phyloP scores from a whole-genome alignment of 1,140 invertebrate genomes.

The Diabrotica undecimpunctata region DNA sequence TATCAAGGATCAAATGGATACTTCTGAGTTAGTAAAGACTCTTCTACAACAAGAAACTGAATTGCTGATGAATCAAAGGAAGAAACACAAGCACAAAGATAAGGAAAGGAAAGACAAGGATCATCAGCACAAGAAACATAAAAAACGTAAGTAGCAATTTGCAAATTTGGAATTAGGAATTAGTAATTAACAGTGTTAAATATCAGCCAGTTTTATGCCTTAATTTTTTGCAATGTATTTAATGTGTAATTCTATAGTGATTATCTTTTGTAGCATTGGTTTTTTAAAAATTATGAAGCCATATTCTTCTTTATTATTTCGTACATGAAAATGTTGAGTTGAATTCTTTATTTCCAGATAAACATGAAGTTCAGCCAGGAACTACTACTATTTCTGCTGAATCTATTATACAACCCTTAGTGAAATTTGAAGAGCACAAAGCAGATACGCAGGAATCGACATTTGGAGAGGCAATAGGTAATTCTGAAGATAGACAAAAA shows the following conservation, averaged over 20 bases:
- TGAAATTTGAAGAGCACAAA: background rate
- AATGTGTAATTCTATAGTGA: no score
- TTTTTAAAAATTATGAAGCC: no score
- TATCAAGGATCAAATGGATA: conserved; percentile 24
- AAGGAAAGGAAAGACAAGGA: conserved; percentile 18
- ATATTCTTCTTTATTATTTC: background rate
- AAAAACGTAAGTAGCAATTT: conserved; percentile 26
- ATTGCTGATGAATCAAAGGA: conserved; percentile 33
- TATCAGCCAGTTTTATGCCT: no score
- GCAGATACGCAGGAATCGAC: background rate
- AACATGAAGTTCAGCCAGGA: background rate
- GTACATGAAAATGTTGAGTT: background rate
- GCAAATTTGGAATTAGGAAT: no score
- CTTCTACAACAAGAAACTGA: conserved; percentile 33
- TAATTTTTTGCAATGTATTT: no score
- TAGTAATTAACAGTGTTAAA: no score
- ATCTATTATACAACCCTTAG: background rate
- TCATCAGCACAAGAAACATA: conserved; percentile 26
- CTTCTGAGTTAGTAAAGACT: conserved; percentile 33
- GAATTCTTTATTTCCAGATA: background rate
- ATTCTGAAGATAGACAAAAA: background rate
- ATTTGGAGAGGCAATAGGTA: background rate
- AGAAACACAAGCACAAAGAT: conserved; percentile 33
- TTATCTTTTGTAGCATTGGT: no score
- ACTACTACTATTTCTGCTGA: no score